Conservation (phyloP, 2,888 invertebrate genomes). For the Exocentrus adspersus region DNA sequence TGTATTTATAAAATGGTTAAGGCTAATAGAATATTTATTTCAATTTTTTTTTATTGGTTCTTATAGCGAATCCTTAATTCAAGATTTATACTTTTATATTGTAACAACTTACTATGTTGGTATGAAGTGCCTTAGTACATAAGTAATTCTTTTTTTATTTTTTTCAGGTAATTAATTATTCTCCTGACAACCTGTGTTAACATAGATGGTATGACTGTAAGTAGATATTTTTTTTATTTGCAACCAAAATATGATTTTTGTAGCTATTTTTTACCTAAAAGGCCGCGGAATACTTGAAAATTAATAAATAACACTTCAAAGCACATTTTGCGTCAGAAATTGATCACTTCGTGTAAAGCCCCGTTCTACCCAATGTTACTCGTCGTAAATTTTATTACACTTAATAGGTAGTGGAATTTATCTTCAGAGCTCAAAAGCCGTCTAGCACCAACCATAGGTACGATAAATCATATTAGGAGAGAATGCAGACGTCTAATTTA, state of each 20-base stretch:
- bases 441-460: constrained; percentile 37
- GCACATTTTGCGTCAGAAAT: not conserved
- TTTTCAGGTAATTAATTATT: constrained; percentile 1
- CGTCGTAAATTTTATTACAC: constrained; percentile 36
- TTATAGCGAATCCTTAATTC: too few species aligned
- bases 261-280: too few species aligned
- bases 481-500: constrained; percentile 47
- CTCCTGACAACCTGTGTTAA: not conserved
- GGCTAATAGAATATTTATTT: too few species aligned
- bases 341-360: not conserved
- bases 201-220: not conserved
- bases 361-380: constrained; percentile 29
- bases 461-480: constrained; percentile 42
- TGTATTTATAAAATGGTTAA: too few species aligned
- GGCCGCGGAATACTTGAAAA: too few species aligned
- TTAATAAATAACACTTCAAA: too few species aligned
- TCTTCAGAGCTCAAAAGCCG: constrained; percentile 31
- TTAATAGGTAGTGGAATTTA: constrained; percentile 31
- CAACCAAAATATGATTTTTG: too few species aligned
- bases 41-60: too few species aligned
- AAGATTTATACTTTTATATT: too few species aligned
- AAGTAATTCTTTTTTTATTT: not conserved
- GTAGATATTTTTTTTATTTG: not conserved
- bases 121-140: too few species aligned
- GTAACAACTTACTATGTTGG: too few species aligned